phyloP scores from a whole-genome alignment of 2,113 vertebrate species.

The Coreoperca whiteheadi region DNA sequence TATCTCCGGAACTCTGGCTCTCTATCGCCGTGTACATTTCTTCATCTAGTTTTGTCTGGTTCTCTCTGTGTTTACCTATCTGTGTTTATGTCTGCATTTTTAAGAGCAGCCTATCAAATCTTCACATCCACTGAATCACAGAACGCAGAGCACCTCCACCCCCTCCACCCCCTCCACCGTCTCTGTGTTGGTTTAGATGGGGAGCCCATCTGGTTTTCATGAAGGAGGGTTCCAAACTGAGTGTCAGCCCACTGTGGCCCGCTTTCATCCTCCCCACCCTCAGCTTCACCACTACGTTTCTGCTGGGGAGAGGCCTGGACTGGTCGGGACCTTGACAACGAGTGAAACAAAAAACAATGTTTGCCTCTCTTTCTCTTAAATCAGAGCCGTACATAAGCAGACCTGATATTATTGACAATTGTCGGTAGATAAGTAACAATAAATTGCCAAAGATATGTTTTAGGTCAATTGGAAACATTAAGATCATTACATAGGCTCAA shows the following conservation, averaged over 20 bases:
- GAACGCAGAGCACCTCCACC: conserved; percentile 11
- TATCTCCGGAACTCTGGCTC: conserved; percentile 46
- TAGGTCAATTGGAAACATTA: neutral
- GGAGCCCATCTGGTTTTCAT: conserved; percentile 80
- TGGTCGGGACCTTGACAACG: conserved; percentile 30
- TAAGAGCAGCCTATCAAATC: conserved; percentile 40
- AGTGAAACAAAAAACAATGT: conserved; percentile 42
- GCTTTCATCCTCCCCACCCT: conserved; percentile 71
- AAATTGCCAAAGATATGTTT: neutral
- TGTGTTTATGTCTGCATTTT: conserved; percentile 70
- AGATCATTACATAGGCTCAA: neutral
- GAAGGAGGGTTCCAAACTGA: conserved; percentile 54
- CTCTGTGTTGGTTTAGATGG: conserved; percentile 50
- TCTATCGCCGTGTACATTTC: conserved; percentile 65
- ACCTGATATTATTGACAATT: neutral
- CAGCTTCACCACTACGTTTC: conserved; percentile 49
- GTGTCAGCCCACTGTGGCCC: conserved; percentile 54
- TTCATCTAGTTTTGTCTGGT: conserved; percentile 63
- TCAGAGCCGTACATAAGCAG: neutral
- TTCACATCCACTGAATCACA: conserved; percentile 48
- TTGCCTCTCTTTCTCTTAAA: conserved; percentile 3
- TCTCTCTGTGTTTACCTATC: conserved; percentile 18
- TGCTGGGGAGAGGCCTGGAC: conserved; percentile 30
- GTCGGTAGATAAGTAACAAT: neutral
- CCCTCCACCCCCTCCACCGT: neutral